Evolutionary conservation across 1,140 invertebrate genomes (phyloP), one percentile per base, ranked within the genome.

Genomic region (Drosophila gunungcola): DNA sequence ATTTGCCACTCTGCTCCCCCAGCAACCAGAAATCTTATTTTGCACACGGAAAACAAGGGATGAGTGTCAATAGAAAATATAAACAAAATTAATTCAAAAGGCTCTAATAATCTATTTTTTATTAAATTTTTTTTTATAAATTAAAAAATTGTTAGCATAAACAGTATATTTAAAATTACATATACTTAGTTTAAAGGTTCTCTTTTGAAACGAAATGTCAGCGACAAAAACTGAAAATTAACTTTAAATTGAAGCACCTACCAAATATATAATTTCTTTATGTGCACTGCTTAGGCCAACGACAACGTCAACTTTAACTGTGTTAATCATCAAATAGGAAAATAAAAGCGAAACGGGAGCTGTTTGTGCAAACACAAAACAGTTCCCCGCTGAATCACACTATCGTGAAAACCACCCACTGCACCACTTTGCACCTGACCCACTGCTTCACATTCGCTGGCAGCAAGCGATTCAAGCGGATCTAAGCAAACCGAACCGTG

Each of bases 311-410:
- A 78, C 60, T 74, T 55, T 51, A 64, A 69, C 83, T 89, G 83
- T 89, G 84, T 89, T 89, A 86, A 86, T 86, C 84, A 83, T 76
- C 70, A 67, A 78, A 58, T 63, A 58, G 48, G 45, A 49, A 68
- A 55, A 45, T 54, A 57, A 70, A 56, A 70, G 43, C 64, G 42
- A 67, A 67, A 67, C 63, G 60, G 51, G 45, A 52, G 64, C 52
- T 75, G 73, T 75, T 75, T 75, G 69, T 75, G 46, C 65, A 77
- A 54, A 69, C 73, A 74, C 16, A 52, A 62, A 52, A 48, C 56
- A 54, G 7, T 11, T 21, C 9, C 29, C 16, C 41, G 29, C 56
- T 55, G 53, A 56, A 25, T 49, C 58, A 55, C 45, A 41, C 52
- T 34, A 13, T 4, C 34, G 42, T 25, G 25, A 52, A 45, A 21